Percentiles rank a stretch among this genome's conserved stretches.
phyloP scores from a whole-genome alignment of 2,888 invertebrate species.

The Amphipyra tragopoginis region DNA sequence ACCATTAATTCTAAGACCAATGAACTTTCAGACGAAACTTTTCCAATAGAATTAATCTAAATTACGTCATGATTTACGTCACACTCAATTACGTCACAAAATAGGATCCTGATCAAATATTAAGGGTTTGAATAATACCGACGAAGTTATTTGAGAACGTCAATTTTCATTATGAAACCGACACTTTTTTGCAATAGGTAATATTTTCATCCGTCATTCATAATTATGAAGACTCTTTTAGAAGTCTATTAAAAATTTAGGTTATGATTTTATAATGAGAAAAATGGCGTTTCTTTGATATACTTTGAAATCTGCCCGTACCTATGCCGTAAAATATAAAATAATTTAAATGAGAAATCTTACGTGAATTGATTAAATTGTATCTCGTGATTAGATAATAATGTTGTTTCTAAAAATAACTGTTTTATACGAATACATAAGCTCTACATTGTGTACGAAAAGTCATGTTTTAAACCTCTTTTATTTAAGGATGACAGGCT shows the following conservation, averaged over 20 bases:
- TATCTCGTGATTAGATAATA: too few relatives aligned
- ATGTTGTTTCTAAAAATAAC: too few relatives aligned
- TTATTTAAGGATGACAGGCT: too few relatives aligned
- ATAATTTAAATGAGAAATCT: too few relatives aligned
- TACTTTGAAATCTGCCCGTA: too few relatives aligned
- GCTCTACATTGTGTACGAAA: too few relatives aligned
- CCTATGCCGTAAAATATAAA: too few relatives aligned
- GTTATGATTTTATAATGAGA: slow-evolving; percentile 8
- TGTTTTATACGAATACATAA: too few relatives aligned
- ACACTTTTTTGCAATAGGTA: slow-evolving; percentile 24
- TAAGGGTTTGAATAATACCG: slow-evolving; percentile 39
- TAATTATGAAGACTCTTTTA: slow-evolving; percentile 26
- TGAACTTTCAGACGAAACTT: slow-evolving; percentile 24
- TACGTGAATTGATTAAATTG: too few relatives aligned
- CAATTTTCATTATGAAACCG: slow-evolving; percentile 53
- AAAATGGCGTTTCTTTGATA: not conserved
- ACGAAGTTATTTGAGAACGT: slow-evolving; percentile 39
- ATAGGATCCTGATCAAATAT: slow-evolving; percentile 47
- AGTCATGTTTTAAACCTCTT: too few relatives aligned
- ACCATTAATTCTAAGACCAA: slow-evolving; percentile 13
- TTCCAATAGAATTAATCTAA: slow-evolving; percentile 45
- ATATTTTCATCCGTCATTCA: slow-evolving; percentile 38
- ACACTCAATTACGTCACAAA: slow-evolving; percentile 43
- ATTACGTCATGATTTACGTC: slow-evolving; percentile 39
- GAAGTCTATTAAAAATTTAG: slow-evolving; percentile 18